Evolutionary conservation across 1,140 invertebrate species (phyloP).

Genomic region (Thaumatotibia leucotreta): DNA sequence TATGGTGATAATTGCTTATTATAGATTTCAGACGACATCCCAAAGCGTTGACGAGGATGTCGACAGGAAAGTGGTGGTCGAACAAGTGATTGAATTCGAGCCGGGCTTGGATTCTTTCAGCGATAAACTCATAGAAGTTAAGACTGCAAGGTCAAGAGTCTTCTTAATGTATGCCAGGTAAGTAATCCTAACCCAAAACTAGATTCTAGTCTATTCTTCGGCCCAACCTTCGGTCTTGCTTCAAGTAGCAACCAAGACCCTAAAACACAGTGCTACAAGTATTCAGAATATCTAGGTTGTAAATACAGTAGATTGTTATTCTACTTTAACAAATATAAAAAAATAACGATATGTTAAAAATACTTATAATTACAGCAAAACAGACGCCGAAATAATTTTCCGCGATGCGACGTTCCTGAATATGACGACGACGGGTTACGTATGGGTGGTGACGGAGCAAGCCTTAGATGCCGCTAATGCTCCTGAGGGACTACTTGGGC

Average conservation of each 20-base stretch:
- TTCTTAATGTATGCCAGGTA: constrained; percentile 96
- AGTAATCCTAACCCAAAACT: constrained; percentile 46
- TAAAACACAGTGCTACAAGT: no score
- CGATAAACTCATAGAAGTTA: constrained; percentile 87
- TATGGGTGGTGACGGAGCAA: constrained; percentile 98
- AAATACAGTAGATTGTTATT: no score
- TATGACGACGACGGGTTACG: constrained; percentile 93
- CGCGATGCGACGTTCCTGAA: constrained; percentile 90
- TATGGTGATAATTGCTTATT: constrained; percentile 6
- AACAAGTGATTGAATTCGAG: constrained; percentile 93
- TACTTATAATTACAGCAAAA: constrained; percentile 80
- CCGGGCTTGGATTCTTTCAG: constrained; percentile 88
- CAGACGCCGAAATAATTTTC: constrained; percentile 94
- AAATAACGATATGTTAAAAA: not conserved
- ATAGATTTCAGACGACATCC: constrained; percentile 79
- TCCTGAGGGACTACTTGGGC: constrained; percentile 91
- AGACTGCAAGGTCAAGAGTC: constrained; percentile 90
- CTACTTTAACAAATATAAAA: not conserved
- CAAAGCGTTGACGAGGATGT: constrained; percentile 80
- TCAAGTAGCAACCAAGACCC: no score
- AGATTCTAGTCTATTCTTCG: no score
- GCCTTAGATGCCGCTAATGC: constrained; percentile 90
- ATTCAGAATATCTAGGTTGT: no score
- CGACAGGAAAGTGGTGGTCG: constrained; percentile 83
- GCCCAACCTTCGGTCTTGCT: no score